Evolutionary conservation across 2,113 vertebrate species (phyloP), one percentile per base, ranked within the genome.

Genomic region (Xiphorhynchus elegans): DNA sequence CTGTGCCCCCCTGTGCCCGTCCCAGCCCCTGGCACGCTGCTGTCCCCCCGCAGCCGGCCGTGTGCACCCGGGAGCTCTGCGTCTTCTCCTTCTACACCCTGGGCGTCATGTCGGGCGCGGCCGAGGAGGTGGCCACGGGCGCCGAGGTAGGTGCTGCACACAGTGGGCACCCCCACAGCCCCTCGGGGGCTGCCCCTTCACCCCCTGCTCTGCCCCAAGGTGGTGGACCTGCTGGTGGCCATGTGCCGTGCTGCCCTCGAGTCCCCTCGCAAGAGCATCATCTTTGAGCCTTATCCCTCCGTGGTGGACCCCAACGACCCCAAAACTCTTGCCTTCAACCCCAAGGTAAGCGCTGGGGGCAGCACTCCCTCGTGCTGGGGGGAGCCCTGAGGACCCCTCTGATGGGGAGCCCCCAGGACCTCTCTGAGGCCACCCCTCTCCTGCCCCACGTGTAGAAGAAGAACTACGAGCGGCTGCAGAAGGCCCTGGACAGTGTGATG

Each of bases 61-160:
- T 99, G 69, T 99, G 99, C 97, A 99, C 99, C 44, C 98, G 99
- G 79, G 99, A 99, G 83, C 98, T 99, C 89, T 99, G 99, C 1
- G 99, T 99, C 95, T 99, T 99, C 98, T 99, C 99, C 89, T 99
- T 99, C 97, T 99, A 99, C 98, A 99, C 99, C 5, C 96, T 99
- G 98, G 99, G 99, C 7, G 99, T 99, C 96, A 99, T 99, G 99
- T 99, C 99, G 0, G 99, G 99, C 18, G 99, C 99, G 3, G 99
- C 99, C 2, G 99, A 99, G 95, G 99, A 99, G 95, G 99, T 99
- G 95, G 99, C 99, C 89, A 99, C 99, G 0, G 99, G 99, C 68
- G 99, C 99, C 2, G 99, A 99, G 99, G 99, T 99, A 97, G 26
- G 26, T 49, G 17, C 9, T 7, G 13, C 2, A 2, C 0, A 0